Conservation (phyloP, 2,113 vertebrate species). For the Ginglymostoma cirratum region DNA sequence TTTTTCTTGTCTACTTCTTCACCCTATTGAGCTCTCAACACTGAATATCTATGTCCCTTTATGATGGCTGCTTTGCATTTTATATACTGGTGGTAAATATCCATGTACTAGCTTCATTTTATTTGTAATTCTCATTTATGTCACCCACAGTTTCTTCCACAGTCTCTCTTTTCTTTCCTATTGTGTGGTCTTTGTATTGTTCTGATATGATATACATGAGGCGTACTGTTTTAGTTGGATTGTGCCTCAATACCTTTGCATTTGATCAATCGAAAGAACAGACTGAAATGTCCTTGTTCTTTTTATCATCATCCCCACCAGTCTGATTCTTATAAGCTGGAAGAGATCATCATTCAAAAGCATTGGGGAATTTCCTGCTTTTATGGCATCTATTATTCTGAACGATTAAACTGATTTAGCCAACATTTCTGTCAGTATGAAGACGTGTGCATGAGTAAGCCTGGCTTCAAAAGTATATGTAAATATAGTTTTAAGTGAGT, state of each 20-base stretch:
- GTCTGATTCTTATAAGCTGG: neutral
- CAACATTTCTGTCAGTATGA: neutral
- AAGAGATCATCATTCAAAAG: neutral
- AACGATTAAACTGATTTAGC: neutral
- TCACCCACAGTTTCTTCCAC: neutral
- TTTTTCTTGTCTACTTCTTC: conserved; percentile 10
- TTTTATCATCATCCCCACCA: neutral
- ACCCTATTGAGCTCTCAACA: neutral
- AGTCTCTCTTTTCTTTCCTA: neutral
- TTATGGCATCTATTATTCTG: neutral
- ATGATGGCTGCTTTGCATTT: neutral
- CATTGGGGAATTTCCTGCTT: neutral
- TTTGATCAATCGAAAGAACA: neutral
- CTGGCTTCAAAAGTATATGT: neutral
- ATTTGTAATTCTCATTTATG: neutral
- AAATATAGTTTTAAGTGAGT: neutral
- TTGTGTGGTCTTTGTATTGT: neutral
- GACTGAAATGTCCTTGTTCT: neutral
- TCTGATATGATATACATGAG: conserved; percentile 5
- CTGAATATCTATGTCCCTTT: neutral
- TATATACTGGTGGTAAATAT: neutral
- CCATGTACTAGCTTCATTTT: neutral
- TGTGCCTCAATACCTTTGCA: neutral
- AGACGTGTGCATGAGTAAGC: neutral
- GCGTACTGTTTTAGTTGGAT: neutral